Percentiles rank a stretch among this genome's conserved stretches.
These are phyloP conservation scores for Leucophenga varia DNA, from an alignment of 1,140 invertebrate species.

Conservation along the genomic window DNA sequence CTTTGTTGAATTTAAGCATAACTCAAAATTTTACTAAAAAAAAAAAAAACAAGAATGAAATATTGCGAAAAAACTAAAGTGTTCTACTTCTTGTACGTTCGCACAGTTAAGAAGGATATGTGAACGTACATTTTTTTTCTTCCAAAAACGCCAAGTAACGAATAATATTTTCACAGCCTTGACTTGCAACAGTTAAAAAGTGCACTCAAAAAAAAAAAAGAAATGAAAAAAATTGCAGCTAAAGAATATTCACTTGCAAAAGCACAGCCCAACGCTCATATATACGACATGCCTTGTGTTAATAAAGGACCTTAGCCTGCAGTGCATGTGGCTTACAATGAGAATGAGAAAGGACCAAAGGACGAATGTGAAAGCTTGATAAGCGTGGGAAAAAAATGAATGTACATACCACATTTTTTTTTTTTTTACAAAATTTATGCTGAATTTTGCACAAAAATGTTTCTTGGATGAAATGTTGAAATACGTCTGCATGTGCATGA, in stretches of 20 bases:
- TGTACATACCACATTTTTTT: no score
- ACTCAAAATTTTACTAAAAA: no score
- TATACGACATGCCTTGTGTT: conserved; percentile 5
- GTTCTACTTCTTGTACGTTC: background rate
- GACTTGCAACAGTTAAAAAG: no score
- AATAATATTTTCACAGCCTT: no score
- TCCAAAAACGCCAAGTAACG: conserved; percentile 31
- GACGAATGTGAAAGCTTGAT: background rate
- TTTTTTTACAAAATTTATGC: no score
- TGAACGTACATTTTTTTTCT: conserved; percentile 45
- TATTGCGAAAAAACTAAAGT: conserved; percentile 4
- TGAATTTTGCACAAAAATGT: no score
- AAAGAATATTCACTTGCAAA: conserved; percentile 9
- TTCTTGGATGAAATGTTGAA: no score
- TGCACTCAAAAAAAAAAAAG: no score
- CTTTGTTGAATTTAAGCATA: no score
- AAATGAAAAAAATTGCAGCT: conserved; percentile 4
- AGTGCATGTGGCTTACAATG: conserved; percentile 29
- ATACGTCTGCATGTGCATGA: no score
- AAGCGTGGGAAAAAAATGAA: no score
- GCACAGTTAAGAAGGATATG: background rate
- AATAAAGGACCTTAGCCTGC: conserved; percentile 28
- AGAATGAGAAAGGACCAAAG: conserved; percentile 34
- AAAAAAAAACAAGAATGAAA: background rate
- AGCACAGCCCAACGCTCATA: conserved; percentile 1